Evolutionary conservation across 1,140 invertebrate species (phyloP), one percentile per base, ranked within the genome.

Genomic region (Ooceraea biroi): DNA sequence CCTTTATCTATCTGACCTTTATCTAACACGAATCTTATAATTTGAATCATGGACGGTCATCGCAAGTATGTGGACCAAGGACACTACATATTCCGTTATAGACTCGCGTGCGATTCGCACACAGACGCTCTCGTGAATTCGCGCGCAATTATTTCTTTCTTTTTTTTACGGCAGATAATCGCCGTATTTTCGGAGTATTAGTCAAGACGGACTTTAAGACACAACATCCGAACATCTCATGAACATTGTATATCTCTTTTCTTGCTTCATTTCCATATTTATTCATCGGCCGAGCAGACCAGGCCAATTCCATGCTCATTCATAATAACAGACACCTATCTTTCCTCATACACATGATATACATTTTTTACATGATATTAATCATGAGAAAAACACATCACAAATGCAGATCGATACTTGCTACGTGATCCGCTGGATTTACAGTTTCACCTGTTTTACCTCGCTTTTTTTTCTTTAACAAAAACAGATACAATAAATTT

Each of bases 21-120:
- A 77, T 77, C 60, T 65, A 77, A 77, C 58, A 50, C n/a, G n/a
- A 65, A 65, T 76, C 8, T 7, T 22, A 76, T 76, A 17, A 44
- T 19, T 25, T 46, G 36, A 8, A 48, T 76, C 58, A 63, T 50
- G 58, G 10, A 25, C 36, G 14, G 10, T 8, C 27, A 44, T 19
- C 22, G 22, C 14, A 14, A 17, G 11, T 72, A 63, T 76, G 10
- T 50, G 44, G 58, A 76, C 61, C 73, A 76, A 76, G 73, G 72
- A 46, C 44, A 65, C 50, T n/a, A 22, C 22, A 22, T 22, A 66
- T 52, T 22, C 30, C 41, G 11, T 19, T 11, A 36, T 65, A 27
- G 65, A 77, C 73, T 65, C 36, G 36, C 36, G 36, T 36, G 36
- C 65, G n/a, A 77, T 66, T 63, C 11, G 27, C 7, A 27, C 22